Percentiles rank a stretch among this genome's conserved stretches.
phyloP scores from a whole-genome alignment of 2,888 invertebrate species.

The Cheilosia urbana region DNA sequence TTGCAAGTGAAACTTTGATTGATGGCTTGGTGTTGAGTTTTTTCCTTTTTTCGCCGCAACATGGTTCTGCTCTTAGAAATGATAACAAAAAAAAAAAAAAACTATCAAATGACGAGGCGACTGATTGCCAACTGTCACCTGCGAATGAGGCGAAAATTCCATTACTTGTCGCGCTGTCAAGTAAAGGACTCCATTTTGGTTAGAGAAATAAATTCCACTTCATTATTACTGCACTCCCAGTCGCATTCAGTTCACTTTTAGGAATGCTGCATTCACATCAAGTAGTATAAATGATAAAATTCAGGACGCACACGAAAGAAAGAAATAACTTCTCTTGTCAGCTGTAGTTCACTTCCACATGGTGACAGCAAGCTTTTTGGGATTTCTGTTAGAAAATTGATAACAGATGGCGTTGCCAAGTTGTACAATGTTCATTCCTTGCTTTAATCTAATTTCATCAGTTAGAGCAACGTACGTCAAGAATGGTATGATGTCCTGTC shows the following conservation, averaged over 20 bases:
- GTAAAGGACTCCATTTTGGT: background rate
- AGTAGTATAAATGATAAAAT: constrained; percentile 6
- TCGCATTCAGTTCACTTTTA: background rate
- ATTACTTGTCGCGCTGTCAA: background rate
- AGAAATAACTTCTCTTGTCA: background rate
- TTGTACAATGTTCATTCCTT: constrained; percentile 4
- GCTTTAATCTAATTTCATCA: constrained; percentile 62
- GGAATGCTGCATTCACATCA: background rate
- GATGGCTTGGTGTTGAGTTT: constrained; percentile 36
- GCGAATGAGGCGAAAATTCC: background rate
- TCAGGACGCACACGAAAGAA: constrained; percentile 7
- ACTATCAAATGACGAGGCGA: constrained; percentile 8
- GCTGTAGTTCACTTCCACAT: constrained; percentile 16
- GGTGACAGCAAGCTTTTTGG: constrained; percentile 26
- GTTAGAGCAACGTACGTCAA: constrained; percentile 24
- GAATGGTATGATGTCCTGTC: constrained; percentile 36
- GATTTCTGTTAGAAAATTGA: constrained; percentile 46
- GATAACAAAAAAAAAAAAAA: background rate
- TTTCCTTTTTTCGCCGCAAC: constrained; percentile 12
- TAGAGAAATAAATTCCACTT: constrained; percentile 18
- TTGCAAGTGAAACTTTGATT: constrained; percentile 58
- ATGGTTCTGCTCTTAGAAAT: constrained; percentile 47
- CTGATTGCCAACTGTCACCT: background rate
- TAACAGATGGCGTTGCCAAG: constrained; percentile 56
- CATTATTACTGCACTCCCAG: background rate